Evolutionary conservation across 1,140 invertebrate species (phyloP), one percentile per base, ranked within the genome.

Genomic region (Drosophila hydei): DNA sequence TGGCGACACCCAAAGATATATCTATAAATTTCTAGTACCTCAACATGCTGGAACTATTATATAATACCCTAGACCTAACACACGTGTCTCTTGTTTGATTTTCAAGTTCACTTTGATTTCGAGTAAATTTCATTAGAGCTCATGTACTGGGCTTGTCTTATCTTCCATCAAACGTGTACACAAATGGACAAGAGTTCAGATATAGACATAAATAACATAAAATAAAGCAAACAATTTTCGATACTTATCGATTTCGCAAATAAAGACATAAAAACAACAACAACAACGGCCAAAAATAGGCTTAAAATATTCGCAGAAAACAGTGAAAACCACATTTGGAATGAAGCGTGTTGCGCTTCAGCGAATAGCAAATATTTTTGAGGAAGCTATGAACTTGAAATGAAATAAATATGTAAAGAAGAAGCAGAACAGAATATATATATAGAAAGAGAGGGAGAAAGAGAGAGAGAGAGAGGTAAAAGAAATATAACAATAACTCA

Each of bases 211-310:
- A 19, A 19, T 25, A 4, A 47, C 21, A 33, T 2, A 33, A 11
- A 16, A 18, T 14, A 42, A 14, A 16, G 7, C 38, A 16, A 11
- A 21, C 52, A 19, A 74, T 68, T 64, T 52, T 38, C 45, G 65
- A 77, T 87, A 87, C 50, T 75, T 80, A 80, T 84, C 73, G 81
- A 14, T 42, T 36, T 8, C 14, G 45, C 65, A 72, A 85, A 87
- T 85, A 85, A 81, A 85, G 81, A 71, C 74, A 85, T 85, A 62
- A 85, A 73, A 25, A 23, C 19, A 3, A 25, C 9, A 9, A 42
- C 14, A 16, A 14, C 4, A 14, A 7, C n/a, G 9, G 38, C 38
- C 38, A 16, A 65, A 75, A 72, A 87, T 59, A 48, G 77, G 58
- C 71, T 73, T 59, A 75, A 27, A 59, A 23, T 68, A 67, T 85